phyloP scores from a whole-genome alignment of 2,113 vertebrate species.

The Narcine bancroftii region DNA sequence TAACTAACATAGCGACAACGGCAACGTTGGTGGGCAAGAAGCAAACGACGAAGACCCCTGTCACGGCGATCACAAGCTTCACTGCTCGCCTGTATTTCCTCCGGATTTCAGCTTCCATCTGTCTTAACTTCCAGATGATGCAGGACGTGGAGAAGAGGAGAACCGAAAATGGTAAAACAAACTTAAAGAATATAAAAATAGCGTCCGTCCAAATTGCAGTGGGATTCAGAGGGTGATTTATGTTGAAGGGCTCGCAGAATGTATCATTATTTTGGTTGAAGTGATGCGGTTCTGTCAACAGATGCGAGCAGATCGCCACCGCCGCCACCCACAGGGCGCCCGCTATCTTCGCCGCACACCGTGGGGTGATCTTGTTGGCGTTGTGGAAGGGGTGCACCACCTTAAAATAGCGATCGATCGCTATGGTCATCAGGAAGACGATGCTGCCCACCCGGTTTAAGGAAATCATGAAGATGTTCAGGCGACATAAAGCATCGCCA shows the following conservation, averaged over 20 bases:
- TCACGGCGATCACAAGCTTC: conserved; percentile 39
- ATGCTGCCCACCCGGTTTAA: conserved; percentile 62
- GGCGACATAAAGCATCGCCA: conserved; percentile 46
- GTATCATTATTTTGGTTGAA: background rate
- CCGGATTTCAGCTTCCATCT: background rate
- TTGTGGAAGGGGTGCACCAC: conserved; percentile 56
- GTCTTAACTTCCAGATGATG: conserved; percentile 6
- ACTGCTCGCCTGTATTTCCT: conserved; percentile 44
- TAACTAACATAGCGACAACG: background rate
- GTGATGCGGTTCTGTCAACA: background rate
- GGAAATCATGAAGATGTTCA: conserved; percentile 63
- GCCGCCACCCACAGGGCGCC: background rate
- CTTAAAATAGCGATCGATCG: conserved; percentile 63
- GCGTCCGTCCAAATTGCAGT: conserved; percentile 31
- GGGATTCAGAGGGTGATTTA: conserved; percentile 38
- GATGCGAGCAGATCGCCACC: background rate
- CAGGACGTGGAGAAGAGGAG: conserved; percentile 52
- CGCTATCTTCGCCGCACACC: background rate
- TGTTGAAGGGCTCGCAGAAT: background rate
- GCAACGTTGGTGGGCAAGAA: conserved; percentile 27
- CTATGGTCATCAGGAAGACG: conserved; percentile 60
- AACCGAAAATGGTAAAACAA: conserved; percentile 52
- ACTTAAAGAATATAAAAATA: conserved; percentile 54
- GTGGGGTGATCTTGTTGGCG: conserved; percentile 45
- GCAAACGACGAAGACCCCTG: background rate